Base-by-base conservation (phyloP, 35 echinoderm and acorn worm species). In the Anneissia japonica region DNA sequence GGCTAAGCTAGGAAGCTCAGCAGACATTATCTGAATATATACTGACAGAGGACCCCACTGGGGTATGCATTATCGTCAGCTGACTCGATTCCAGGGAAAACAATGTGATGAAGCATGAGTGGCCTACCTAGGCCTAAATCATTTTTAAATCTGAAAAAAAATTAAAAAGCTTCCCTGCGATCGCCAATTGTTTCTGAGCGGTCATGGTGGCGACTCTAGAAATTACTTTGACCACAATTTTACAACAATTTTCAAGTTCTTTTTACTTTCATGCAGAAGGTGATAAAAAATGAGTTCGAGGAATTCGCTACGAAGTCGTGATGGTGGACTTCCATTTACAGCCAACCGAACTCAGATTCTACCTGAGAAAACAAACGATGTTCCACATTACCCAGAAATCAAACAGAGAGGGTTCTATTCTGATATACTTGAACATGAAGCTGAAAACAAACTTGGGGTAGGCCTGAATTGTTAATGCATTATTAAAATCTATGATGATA, bases 371-470 rank as follows among this genome's bases (percentile, higher is more conserved):
- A 94, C 17, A 64, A 79, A 74, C 30, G 81, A 74, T 36, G 84
- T 38, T 32, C 46, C 90, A 2, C 55, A 45, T 35, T 94, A 94
- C 77, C 96, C 92, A 33, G 96, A 99, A 84, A 99, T 99, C 74
- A 99, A 93, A 75, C 96, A 99, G 80, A 93, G 96, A 45, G 96
- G 96, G 31, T 99, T 78, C 74, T 99, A 99, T 39, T 99, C 96
- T 0, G 96, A 99, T 87, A 93, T 99, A 1, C 79, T 99, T 30
- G 88, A 89, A 80, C 87, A 79, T 29, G 90, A 94, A 94, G 96
- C 92, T 30, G 81, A 90, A 35, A 35, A 92, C 13, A 82, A 87
- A 74, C 35, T 99, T 43, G 77, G 89, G 80, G 96, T 99, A 90
- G 86, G 84, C 76, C 51, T 64, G 5, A 64, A 64, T 6, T 64